Evolutionary conservation across 1,140 invertebrate species (phyloP).

Genomic region (Cydia splendana): DNA sequence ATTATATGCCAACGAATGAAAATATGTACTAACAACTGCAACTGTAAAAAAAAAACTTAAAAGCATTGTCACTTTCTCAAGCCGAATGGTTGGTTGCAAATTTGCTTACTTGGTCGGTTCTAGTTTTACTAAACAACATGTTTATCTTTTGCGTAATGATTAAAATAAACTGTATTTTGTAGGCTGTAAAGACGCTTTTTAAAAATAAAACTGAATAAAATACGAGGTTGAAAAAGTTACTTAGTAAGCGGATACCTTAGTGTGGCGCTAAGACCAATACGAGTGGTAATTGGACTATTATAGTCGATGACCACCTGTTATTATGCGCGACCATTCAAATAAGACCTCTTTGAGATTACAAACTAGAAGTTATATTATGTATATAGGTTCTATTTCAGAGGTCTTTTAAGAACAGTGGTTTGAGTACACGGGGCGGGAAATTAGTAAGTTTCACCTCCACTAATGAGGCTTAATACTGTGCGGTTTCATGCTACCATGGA

Average conservation of each 20-base stretch:
- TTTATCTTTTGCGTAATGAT: background rate
- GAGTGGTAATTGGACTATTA: slow-evolving; percentile 28
- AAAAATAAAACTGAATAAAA: background rate
- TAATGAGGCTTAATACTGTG: slow-evolving; percentile 38
- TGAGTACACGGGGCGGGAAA: slow-evolving; percentile 25
- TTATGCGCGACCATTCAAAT: background rate
- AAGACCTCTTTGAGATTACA: background rate
- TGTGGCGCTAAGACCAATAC: slow-evolving; percentile 24
- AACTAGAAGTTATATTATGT: slow-evolving; percentile 1
- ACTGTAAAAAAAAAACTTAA: background rate
- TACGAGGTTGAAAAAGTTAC: background rate
- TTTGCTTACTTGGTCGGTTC: background rate
- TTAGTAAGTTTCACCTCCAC: slow-evolving; percentile 37
- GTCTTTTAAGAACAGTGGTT: slow-evolving; percentile 20
- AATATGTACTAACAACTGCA: slow-evolving; percentile 1
- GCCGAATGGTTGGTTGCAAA: background rate
- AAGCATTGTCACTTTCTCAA: slow-evolving; percentile 10
- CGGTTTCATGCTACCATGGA: slow-evolving; percentile 37
- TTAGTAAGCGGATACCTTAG: background rate
- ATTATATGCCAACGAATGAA: no score
- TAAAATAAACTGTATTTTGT: background rate
- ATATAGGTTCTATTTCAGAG: background rate
- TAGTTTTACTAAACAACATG: background rate
- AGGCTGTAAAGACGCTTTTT: background rate
- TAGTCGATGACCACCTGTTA: slow-evolving; percentile 29